Conservation (phyloP, 2,113 vertebrate genomes). For the Strix uralensis region DNA sequence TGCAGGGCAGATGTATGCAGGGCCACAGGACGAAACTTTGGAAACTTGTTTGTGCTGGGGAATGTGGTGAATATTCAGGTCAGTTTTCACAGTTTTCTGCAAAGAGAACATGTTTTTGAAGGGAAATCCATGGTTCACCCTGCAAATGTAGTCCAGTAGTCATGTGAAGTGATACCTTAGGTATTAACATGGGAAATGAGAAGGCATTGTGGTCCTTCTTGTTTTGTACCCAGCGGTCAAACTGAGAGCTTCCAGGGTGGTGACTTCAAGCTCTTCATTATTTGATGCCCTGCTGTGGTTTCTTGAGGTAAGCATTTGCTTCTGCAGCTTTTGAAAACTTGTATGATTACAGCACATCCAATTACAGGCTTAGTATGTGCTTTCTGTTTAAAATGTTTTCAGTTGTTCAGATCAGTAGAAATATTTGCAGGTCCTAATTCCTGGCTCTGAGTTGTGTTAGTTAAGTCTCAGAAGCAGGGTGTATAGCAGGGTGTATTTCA, state of each 20-base stretch:
- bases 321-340: neutral
- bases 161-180: neutral
- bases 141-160: neutral
- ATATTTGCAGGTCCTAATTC: neutral
- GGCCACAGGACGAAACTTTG: neutral
- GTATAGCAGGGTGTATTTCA: neutral
- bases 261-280: slow-evolving; percentile 36
- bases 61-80: neutral
- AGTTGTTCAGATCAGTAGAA: neutral
- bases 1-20: neutral
- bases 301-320: slow-evolving; percentile 5
- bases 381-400: neutral
- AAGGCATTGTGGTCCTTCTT: slow-evolving; percentile 8
- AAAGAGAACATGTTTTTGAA: neutral
- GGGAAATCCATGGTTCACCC: neutral
- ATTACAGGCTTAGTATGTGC: neutral
- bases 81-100: neutral
- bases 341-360: neutral
- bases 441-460: neutral
- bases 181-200: slow-evolving; percentile 51
- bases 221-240: slow-evolving; percentile 51
- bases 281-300: neutral
- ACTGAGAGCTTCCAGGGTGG: neutral
- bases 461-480: neutral
- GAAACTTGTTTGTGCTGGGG: neutral